Conservation (phyloP, 2,888 invertebrate species). For the Oscheius myriophilus region DNA sequence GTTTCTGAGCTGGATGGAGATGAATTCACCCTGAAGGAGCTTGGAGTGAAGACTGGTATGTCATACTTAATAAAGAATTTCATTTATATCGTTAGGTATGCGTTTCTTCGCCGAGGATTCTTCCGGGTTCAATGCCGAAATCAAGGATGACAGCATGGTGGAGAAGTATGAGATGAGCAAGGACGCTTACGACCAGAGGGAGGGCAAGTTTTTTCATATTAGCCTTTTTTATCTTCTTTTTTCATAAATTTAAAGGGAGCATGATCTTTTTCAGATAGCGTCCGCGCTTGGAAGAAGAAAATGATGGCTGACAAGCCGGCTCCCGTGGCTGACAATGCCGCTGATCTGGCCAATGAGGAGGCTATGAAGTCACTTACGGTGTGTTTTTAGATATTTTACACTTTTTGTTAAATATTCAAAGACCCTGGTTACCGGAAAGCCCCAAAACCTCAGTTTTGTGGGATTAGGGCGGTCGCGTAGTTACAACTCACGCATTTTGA, state of each 20-base stretch:
- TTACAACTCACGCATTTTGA: too few species aligned
- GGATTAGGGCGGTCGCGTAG: too few species aligned
- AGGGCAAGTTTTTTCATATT: slow-evolving; percentile 59
- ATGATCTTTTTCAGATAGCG: slow-evolving; percentile 56
- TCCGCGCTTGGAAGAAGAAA: slow-evolving; percentile 72
- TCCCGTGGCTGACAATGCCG: not conserved
- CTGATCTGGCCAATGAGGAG: slow-evolving; percentile 28
- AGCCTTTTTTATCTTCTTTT: slow-evolving; percentile 3
- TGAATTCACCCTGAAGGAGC: slow-evolving; percentile 42
- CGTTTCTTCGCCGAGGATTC: slow-evolving; percentile 50
- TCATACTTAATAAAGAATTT: not conserved
- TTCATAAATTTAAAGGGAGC: not conserved
- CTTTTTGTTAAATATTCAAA: too few species aligned
- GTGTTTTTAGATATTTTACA: too few species aligned
- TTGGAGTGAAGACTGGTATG: slow-evolving; percentile 47
- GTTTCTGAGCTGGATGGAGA: slow-evolving; percentile 46
- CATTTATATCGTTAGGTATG: slow-evolving; percentile 32
- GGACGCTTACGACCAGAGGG: slow-evolving; percentile 46
- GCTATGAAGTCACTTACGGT: slow-evolving; percentile 42
- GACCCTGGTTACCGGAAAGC: too few species aligned
- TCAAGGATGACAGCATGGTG: slow-evolving; percentile 56
- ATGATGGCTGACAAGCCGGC: slow-evolving; percentile 20
- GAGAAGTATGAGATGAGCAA: slow-evolving; percentile 62
- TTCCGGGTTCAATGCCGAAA: slow-evolving; percentile 51
- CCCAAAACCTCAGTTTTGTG: too few species aligned